Evolutionary conservation across 2,797 vertebrate species (phyloP).

Genomic region (Eulemur albifrons): DNA sequence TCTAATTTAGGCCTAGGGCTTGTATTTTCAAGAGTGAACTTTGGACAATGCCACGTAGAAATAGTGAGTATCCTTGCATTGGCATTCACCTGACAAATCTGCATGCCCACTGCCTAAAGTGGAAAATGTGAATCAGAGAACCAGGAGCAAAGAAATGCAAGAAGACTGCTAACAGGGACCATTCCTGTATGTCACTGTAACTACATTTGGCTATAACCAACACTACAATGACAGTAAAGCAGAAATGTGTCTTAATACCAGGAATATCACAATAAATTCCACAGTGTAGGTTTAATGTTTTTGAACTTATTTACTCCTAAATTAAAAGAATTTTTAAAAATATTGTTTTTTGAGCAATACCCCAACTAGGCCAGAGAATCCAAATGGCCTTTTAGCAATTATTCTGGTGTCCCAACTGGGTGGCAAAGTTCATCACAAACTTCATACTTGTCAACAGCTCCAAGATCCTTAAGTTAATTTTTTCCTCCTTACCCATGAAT

Average conservation of each 20-base stretch:
- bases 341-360: neutral
- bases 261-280: neutral
- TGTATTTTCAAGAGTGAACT: constrained; percentile 50
- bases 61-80: neutral
- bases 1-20: constrained; percentile 1
- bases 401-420: neutral
- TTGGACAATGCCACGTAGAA: neutral
- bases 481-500: neutral
- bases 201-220: neutral
- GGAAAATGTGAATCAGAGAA: constrained; percentile 29
- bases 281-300: neutral
- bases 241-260: neutral
- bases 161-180: neutral
- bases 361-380: neutral
- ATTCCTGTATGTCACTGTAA: neutral
- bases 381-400: neutral
- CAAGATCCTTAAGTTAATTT: neutral
- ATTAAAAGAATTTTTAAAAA: neutral
- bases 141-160: neutral
- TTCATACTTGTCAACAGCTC: neutral
- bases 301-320: neutral
- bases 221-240: neutral
- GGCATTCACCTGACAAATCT: neutral
- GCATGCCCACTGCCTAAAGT: neutral
- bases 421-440: neutral